Evolutionary conservation across 2,113 vertebrate genomes (phyloP), one percentile per base, ranked within the genome.

Genomic region (Eupsittula cactorum): DNA sequence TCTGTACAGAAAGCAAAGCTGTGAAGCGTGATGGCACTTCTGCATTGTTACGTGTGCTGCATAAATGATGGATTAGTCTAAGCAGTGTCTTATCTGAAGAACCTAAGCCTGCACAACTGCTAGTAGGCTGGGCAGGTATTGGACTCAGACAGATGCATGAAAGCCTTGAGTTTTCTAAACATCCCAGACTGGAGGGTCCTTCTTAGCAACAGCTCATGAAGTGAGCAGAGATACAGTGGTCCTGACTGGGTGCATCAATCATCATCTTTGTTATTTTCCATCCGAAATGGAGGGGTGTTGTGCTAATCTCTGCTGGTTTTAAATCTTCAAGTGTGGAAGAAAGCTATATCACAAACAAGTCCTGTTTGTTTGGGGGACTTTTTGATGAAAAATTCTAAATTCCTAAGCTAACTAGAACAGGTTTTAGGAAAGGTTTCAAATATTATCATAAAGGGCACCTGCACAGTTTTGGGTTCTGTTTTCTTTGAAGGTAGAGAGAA

Each of bases 1-100:
- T 78, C 81, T 81, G 90, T 75, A 71, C 23, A 84, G 65, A 91
- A 78, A 84, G 67, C n/a, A 81, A 75, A 93, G 69, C 60, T 86
- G 46, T 68, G 73, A 82, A 71, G 47, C 6, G 8, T 84, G 74
- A 33, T 35, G 62, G 47, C 86, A 50, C 39, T 86, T 92, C 67
- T 53, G 29, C 41, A 83, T 86, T 88, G 27, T 83, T 76, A 47
- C 17, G 29, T 10, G 28, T 57, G 44, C n/a, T 77, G 24, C 35
- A 37, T 65, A 81, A 82, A 28, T 46, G 55, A 86, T 76, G 74
- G 47, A 62, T 76, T 85, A 71, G 39, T 85, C 70, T 74, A 90
- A 90, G 63, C 31, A 88, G 24, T n/a, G 8, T 74, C 46, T 88
- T 63, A 13, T 62, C 53, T 74, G 80, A 86, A 74, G 82, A 88